phyloP scores from a whole-genome alignment of 2,113 vertebrate species.

The Arizona elegans region DNA sequence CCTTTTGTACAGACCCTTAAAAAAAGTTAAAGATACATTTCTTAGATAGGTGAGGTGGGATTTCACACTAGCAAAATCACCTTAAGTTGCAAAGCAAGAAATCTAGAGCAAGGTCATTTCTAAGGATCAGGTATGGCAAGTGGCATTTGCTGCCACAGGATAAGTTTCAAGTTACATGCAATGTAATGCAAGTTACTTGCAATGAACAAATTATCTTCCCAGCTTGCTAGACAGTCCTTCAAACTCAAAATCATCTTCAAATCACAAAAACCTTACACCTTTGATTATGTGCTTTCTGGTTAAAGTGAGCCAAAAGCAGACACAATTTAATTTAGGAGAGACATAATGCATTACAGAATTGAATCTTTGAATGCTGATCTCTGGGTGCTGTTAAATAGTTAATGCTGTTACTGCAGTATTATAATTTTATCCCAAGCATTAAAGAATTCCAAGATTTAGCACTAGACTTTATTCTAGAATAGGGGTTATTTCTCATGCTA shows the following conservation, averaged over 20 bases:
- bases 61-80: conserved; percentile 38
- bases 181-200: too few species aligned
- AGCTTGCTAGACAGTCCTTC: neutral
- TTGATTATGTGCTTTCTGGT: neutral
- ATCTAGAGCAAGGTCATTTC: neutral
- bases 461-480: neutral
- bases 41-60: conserved; percentile 22
- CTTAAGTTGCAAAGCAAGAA: conserved; percentile 32
- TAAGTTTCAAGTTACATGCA: neutral
- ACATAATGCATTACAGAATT: neutral
- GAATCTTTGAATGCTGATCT: neutral
- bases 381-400: neutral
- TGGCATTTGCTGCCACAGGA: neutral
- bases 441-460: neutral
- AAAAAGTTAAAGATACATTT: neutral
- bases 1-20: neutral
- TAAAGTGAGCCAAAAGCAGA: neutral
- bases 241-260: neutral
- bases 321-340: neutral
- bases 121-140: neutral
- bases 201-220: neutral
- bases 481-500: neutral
- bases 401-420: neutral
- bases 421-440: neutral
- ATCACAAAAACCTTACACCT: neutral